Base-by-base conservation (phyloP, 2,888 invertebrate genomes). In the Minunthozetes semirufus region DNA sequence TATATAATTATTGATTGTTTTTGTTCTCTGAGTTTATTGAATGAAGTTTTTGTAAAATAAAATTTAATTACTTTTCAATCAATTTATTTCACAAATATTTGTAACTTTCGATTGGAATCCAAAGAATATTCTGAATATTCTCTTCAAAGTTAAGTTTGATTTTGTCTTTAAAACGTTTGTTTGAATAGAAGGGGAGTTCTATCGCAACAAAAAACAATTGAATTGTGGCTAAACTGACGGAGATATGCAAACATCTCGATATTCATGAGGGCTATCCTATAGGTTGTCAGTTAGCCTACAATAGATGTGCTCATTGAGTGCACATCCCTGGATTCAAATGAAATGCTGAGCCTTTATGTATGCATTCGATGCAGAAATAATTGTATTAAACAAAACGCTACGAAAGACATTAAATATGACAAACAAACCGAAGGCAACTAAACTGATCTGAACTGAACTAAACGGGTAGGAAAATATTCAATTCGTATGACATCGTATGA, bases 371-470 rank as follows among this genome's bases (percentile, higher is more conserved):
- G 38, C 63, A 66, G 15, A 61, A 33, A 66, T 66, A 38, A 66
- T 19, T 66, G 1, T 66, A 38, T 66, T 66, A 38, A 66, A 70
- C 27, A 70, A 70, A 70, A 70, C 48, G 48, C 48, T 70, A 27
- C 17, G 13, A 70, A 70, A 13, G 70, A 70, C 70, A 70, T 70
- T 70, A 70, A 70, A 70, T 70, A 46, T 70, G 48, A 70, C 70
- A 25, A 38, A 42, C 42, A 19, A 42, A 19, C 19, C 46, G 42
- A 22, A 68, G 68, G 17, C 15, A 38, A 68, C 1, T 42, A 13
- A 42, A 42, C 42, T 42, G 25, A 22, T 25, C 22, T 8, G 19
- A n/a, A n/a, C 1, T 42, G 42, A 42, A 42, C 42, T 42, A 56
- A 22, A 56, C 22, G 25, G 19, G 1, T 19, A 56, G n/a, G 25